phyloP scores from a whole-genome alignment of 2,797 vertebrate species.

The Vireo griseus region DNA sequence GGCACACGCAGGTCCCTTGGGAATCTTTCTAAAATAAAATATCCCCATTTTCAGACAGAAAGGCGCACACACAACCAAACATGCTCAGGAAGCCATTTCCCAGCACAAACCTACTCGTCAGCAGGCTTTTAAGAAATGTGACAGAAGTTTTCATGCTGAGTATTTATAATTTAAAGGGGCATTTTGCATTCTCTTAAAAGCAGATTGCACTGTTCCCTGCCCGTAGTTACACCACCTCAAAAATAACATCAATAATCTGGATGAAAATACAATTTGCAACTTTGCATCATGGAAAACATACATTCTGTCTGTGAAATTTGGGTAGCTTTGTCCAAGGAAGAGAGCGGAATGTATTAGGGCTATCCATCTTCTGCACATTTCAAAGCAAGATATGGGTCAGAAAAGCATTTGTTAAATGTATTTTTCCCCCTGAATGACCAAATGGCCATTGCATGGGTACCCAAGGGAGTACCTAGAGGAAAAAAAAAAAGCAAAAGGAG shows the following conservation, averaged over 20 bases:
- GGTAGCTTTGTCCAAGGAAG: conserved; percentile 53
- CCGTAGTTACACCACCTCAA: conserved; percentile 45
- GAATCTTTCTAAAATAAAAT: conserved; percentile 34
- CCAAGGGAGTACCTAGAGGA: conserved; percentile 29
- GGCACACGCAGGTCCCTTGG: not conserved
- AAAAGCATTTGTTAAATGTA: conserved; percentile 66
- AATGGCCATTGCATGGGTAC: conserved; percentile 50
- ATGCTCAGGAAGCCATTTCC: conserved; percentile 69
- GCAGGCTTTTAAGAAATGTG: conserved; percentile 64
- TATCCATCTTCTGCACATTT: conserved; percentile 21
- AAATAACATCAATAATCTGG: not conserved
- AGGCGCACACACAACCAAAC: conserved; percentile 49
- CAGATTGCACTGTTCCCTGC: conserved; percentile 10
- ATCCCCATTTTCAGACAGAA: conserved; percentile 45
- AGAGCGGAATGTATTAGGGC: conserved; percentile 44
- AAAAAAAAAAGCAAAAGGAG: conserved; percentile 22
- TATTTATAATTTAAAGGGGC: conserved; percentile 72
- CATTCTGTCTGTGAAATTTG: conserved; percentile 47
- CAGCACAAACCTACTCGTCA: conserved; percentile 55
- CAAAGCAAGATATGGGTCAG: conserved; percentile 58
- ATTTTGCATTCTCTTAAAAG: conserved; percentile 62
- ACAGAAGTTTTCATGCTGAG: conserved; percentile 56
- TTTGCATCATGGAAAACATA: conserved; percentile 51
- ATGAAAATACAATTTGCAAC: conserved; percentile 58
- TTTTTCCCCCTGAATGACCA: conserved; percentile 65